Conservation (phyloP, 1,140 invertebrate genomes). For the Tachypleus tridentatus region DNA sequence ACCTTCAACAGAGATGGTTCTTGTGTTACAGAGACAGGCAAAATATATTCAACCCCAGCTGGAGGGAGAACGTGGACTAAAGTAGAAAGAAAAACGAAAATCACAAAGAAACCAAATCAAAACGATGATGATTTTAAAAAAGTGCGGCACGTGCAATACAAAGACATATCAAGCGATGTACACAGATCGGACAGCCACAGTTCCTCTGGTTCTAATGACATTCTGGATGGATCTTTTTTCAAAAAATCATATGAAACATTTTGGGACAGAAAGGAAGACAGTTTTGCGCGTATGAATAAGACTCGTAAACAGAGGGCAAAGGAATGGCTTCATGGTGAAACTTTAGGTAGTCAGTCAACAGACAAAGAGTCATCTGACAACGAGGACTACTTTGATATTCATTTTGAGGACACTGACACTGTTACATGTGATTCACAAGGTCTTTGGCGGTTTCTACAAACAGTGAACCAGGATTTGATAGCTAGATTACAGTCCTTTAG, state of each 20-base stretch:
- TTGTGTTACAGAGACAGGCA: constrained; percentile 27
- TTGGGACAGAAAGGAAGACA: no score
- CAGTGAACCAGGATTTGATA: neutral
- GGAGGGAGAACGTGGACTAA: constrained; percentile 24
- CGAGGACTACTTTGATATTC: constrained; percentile 3
- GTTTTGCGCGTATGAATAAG: neutral
- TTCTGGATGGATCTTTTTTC: constrained; percentile 22
- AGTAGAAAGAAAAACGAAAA: constrained; percentile 26
- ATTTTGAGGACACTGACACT: neutral
- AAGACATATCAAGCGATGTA: constrained; percentile 5
- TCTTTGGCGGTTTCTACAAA: neutral
- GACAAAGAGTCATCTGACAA: constrained; percentile 4
- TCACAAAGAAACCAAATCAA: constrained; percentile 17
- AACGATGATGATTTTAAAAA: constrained; percentile 19
- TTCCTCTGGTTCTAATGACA: constrained; percentile 26
- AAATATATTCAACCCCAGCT: constrained; percentile 24
- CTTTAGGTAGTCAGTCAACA: neutral
- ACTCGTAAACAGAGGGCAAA: neutral
- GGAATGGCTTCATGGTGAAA: neutral
- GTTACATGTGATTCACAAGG: neutral
- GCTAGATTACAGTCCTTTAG: neutral
- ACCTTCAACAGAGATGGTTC: constrained; percentile 28
- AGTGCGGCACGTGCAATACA: constrained; percentile 10
- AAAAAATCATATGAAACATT: no score
- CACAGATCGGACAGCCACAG: constrained; percentile 24